Evolutionary conservation across 2,113 vertebrate species (phyloP).

Genomic region (Stictonetta naevosa): DNA sequence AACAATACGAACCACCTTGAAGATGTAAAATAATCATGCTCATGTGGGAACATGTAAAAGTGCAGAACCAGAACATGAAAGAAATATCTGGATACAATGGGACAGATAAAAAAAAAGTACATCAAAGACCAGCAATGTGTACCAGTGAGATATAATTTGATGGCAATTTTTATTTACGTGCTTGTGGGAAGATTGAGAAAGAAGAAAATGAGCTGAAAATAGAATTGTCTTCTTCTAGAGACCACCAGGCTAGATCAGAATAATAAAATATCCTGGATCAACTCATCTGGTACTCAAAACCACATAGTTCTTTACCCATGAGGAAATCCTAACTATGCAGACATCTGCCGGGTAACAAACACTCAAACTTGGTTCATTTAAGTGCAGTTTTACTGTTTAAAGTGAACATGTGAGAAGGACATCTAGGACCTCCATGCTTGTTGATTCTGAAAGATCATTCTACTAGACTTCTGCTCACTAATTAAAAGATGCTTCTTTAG

Average conservation of each 20-base stretch:
- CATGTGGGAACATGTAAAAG: not conserved
- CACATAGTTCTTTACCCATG: not conserved
- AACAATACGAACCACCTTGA: not conserved
- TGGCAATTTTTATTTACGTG: not conserved
- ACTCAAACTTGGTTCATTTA: not conserved
- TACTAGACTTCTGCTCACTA: not conserved
- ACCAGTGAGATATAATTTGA: not conserved
- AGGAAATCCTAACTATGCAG: not conserved
- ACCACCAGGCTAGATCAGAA: conserved; percentile 24
- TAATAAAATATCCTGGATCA: conserved; percentile 8
- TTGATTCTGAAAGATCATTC: not conserved
- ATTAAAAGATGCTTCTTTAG: not conserved
- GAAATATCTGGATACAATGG: not conserved
- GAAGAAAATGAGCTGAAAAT: conserved; percentile 22
- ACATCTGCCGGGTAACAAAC: not conserved
- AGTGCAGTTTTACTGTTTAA: not conserved
- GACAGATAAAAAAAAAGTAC: not conserved
- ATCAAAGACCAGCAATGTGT: not conserved
- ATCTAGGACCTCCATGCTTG: not conserved
- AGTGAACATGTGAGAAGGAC: not conserved
- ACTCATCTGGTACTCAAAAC: not conserved
- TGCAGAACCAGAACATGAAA: accelerated
- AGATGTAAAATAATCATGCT: not conserved
- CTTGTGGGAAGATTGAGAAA: not conserved
- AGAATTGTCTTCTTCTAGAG: not conserved